Conservation (phyloP, 2,888 invertebrate species). For the Cephus pygmeus region DNA sequence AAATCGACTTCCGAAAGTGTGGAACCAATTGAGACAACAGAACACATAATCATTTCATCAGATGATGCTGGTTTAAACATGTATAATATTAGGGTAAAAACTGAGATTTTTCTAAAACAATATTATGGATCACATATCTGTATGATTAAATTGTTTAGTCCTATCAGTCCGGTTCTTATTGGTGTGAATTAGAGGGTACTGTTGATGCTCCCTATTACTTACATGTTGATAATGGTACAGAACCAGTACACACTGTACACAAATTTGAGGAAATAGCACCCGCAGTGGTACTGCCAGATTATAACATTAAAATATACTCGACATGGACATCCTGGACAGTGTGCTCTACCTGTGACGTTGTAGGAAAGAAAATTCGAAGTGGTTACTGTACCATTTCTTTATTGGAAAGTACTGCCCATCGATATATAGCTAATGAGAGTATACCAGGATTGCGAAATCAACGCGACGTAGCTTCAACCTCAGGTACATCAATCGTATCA, state of each 20-base stretch:
- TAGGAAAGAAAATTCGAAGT: constrained; percentile 70
- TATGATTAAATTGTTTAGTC: constrained; percentile 28
- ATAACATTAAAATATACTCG: constrained; percentile 67
- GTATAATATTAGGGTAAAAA: constrained; percentile 64
- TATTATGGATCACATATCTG: not conserved
- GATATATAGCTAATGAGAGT: constrained; percentile 13
- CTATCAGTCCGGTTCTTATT: constrained; percentile 70
- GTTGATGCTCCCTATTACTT: constrained; percentile 67
- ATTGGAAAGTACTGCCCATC: constrained; percentile 17
- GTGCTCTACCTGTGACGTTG: constrained; percentile 72
- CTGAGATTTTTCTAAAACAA: not conserved
- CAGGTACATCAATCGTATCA: not conserved
- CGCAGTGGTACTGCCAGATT: constrained; percentile 43
- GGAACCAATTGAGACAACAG: constrained; percentile 61
- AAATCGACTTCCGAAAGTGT: constrained; percentile 33
- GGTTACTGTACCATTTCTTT: constrained; percentile 71
- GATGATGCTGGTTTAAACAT: constrained; percentile 68
- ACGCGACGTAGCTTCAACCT: not conserved
- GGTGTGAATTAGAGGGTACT: constrained; percentile 68
- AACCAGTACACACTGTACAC: constrained; percentile 63
- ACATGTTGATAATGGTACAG: constrained; percentile 67
- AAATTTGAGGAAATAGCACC: constrained; percentile 36
- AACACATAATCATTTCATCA: constrained; percentile 64
- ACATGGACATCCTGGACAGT: constrained; percentile 75
- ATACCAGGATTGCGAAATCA: not conserved